A percentile compares a stretch with the other conserved stretches of the same genome.
These are phyloP conservation scores for Leucophora obtusa DNA, from an alignment of 2,888 invertebrate species.

Conservation along the genomic window DNA sequence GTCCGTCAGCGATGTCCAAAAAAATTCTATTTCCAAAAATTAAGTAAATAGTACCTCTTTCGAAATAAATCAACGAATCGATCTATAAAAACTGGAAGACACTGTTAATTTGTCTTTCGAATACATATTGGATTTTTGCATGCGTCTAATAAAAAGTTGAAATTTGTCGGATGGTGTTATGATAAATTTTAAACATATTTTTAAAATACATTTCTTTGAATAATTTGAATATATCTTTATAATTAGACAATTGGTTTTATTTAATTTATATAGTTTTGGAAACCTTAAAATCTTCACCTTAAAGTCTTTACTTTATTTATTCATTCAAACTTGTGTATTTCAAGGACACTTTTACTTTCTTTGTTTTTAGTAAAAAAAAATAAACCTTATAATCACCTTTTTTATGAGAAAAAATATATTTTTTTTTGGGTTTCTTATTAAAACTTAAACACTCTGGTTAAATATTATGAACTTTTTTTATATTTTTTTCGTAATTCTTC, in stretches of 20 bases:
- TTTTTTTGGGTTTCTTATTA: slow-evolving; percentile 3
- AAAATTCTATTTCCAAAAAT: no score
- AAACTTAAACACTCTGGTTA: slow-evolving; percentile 18
- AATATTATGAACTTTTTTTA: slow-evolving; percentile 27
- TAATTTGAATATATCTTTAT: neutral
- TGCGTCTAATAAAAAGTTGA: neutral
- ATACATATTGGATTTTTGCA: neutral
- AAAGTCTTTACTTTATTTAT: neutral
- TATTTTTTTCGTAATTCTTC: slow-evolving; percentile 22
- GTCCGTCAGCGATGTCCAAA: no score
- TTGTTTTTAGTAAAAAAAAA: slow-evolving; percentile 14
- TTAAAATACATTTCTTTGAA: no score
- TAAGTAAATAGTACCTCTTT: no score
- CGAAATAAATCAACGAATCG: no score
- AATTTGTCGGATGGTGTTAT: no score
- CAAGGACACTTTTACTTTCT: slow-evolving; percentile 63
- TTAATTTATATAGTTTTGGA: neutral
- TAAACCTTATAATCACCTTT: slow-evolving; percentile 11
- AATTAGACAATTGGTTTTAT: neutral
- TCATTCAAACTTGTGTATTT: slow-evolving; percentile 21
- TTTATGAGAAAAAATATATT: neutral
- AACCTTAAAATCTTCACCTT: slow-evolving; percentile 8
- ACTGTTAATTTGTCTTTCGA: no score
- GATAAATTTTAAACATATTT: no score
- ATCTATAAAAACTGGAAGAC: no score